phyloP scores from a whole-genome alignment of 2,797 vertebrate species.

The Ispidina picta region DNA sequence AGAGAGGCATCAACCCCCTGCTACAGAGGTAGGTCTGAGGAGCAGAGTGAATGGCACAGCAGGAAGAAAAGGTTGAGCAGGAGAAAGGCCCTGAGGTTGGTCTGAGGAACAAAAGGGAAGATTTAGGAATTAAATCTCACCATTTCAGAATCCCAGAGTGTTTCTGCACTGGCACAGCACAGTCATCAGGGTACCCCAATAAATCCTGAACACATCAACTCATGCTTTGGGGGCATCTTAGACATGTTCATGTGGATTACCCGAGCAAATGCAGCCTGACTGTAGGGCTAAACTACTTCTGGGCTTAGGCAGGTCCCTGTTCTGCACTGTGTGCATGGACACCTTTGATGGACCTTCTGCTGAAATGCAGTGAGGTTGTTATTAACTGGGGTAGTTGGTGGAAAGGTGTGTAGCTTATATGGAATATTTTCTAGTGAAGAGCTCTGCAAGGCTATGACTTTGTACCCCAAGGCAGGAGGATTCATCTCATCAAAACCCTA shows the following conservation, averaged over 20 bases:
- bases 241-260: fast-evolving
- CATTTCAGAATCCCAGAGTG: neutral
- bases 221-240: neutral
- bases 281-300: neutral
- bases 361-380: neutral
- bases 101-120: neutral
- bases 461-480: neutral
- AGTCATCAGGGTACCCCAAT: fast-evolving
- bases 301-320: neutral
- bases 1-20: neutral
- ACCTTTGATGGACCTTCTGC: neutral
- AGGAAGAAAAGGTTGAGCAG: neutral
- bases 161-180: neutral
- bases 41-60: fast-evolving
- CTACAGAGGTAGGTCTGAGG: neutral
- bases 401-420: neutral
- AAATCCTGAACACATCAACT: neutral
- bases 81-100: neutral
- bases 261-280: neutral
- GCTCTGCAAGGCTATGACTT: neutral
- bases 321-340: neutral
- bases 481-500: neutral
- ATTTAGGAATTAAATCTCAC: neutral
- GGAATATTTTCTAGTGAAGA: neutral
- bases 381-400: neutral